Evolutionary conservation across 2,888 invertebrate species (phyloP), one percentile per base, ranked within the genome.

Genomic region (Erebia epiphron): DNA sequence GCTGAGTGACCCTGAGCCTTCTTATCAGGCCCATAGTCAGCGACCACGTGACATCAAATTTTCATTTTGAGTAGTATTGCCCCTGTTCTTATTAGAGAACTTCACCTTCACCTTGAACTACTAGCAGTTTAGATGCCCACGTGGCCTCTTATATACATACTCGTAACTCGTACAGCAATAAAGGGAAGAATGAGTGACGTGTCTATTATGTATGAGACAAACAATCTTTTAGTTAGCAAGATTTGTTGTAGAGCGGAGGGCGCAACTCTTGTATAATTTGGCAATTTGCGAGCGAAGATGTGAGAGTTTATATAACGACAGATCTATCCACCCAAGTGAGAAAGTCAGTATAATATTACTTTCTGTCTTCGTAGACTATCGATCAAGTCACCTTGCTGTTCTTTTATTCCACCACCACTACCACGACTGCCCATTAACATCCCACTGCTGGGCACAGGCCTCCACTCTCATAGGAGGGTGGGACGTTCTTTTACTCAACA

Each of bases 201-300:
- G 60, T 43, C 35, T 60, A 16, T 43, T 60, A 60, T 43, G 41
- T 60, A 60, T 41, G 43, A 8, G 43, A 41, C 60, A 60, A 57
- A 57, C n/a, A 60, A 41, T 41, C 41, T 60, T 60, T 60, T 16
- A 60, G 60, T 60, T 60, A 41, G 60, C 35, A n/a, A 9, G 16
- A 60, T 60, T 60, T 60, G 60, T 60, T 41, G 60, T 43, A 43
- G 9, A 16, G 35, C n/a, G 35, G 41, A 60, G 43, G 16, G 41
- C 60, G 60, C 60, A 16, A 60, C 35, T 16, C n/a, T 16, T 10
- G 60, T 60, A 60, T 60, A 60, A 60, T 60, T 60, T 60, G 43
- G 11, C 41, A 60, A 60, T 60, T 60, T 60, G 60, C 60, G 41
- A 60, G 41, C 60, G 10, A 41, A 60, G 41, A 60, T 60, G 60